Base-by-base conservation (phyloP, 2,888 invertebrate genomes). In the Timandra comae region DNA sequence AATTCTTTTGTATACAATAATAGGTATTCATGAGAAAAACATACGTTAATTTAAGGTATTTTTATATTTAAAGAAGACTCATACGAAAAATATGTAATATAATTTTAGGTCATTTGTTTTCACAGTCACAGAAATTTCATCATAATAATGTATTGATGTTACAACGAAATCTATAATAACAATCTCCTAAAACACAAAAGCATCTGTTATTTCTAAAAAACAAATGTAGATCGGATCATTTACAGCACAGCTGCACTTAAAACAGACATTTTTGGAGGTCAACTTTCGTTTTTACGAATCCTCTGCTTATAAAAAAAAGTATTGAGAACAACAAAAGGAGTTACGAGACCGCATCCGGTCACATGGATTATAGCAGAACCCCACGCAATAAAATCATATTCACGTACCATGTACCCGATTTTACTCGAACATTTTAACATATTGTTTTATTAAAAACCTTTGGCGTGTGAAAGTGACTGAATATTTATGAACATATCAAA, bases 401-500 rank as follows among this genome's bases (percentile, higher is more conserved):
- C 49, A 35, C 33, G 38, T 42, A 42, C 43, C 40, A 35, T 33
- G 38, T 42, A 42, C 43, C 40, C 35, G 40, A 47, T 55, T 51
- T 52, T 53, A 51, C 48, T 39, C 54, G 41, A 44, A 51, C 53
- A 56, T 59, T 53, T 52, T 53, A 52, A 50, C 41, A 42, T 46
- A 45, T 47, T 39, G 22, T 51, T 46, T 54, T 57, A 56, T 52
- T 54, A 62, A n/a, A n/a, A 53, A 51, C 62, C 69, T 70, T 67
- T 68, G 33, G 62, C 61, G 63, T 70, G 64, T 56, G 56, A 81
- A 79, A 80, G 80, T 58, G 45, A 28, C 62, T 70, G 66, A 69
- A 77, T 78, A 76, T 80, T 78, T 73, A 77, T 75, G 68, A 73
- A 66, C 58, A 63, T 56, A 66, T 62, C 63, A 65, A 60, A 48